Evolutionary conservation across 1,140 invertebrate genomes (phyloP).

Genomic region (Phthorimaea operculella): DNA sequence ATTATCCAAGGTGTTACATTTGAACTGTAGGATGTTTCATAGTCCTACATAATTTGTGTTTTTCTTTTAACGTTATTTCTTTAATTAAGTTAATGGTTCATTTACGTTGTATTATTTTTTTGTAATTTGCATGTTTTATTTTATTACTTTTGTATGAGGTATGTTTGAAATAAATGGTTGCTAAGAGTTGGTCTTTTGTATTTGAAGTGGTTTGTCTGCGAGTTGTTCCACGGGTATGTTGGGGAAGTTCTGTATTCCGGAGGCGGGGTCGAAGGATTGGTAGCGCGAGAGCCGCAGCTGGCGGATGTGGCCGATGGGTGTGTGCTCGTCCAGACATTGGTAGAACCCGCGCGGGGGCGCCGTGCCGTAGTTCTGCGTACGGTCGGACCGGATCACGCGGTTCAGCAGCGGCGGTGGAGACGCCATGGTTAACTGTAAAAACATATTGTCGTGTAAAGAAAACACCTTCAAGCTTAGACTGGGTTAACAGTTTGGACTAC

Average conservation of each 20-base stretch:
- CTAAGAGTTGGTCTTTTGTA: too few species aligned
- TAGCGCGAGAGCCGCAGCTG: slow-evolving; percentile 43
- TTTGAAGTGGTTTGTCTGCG: not conserved
- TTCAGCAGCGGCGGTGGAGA: slow-evolving; percentile 47
- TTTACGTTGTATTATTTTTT: too few species aligned
- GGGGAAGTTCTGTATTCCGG: slow-evolving; percentile 48
- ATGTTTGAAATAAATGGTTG: too few species aligned
- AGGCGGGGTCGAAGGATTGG: slow-evolving; percentile 49
- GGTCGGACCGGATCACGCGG: slow-evolving; percentile 47
- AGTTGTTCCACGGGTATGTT: not conserved
- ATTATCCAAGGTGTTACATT: too few species aligned
- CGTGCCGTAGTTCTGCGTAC: slow-evolving; percentile 54
- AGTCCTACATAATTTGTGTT: too few species aligned
- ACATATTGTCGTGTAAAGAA: too few species aligned
- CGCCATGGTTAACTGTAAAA: slow-evolving; percentile 45
- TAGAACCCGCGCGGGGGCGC: slow-evolving; percentile 52
- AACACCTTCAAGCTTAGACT: too few species aligned
- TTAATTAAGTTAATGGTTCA: too few species aligned
- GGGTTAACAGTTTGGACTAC: too few species aligned
- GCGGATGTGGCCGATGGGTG: slow-evolving; percentile 54
- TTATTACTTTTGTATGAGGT: not conserved
- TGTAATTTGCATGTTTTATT: too few species aligned
- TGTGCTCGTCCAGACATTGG: slow-evolving; percentile 54
- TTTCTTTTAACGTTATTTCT: too few species aligned
- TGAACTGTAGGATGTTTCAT: too few species aligned